A percentile compares a stretch with the other conserved stretches of the same genome.
These are phyloP conservation scores for Sebastes paucispinis DNA, from an alignment of 2,797 vertebrate genomes.

Conservation along the genomic window DNA sequence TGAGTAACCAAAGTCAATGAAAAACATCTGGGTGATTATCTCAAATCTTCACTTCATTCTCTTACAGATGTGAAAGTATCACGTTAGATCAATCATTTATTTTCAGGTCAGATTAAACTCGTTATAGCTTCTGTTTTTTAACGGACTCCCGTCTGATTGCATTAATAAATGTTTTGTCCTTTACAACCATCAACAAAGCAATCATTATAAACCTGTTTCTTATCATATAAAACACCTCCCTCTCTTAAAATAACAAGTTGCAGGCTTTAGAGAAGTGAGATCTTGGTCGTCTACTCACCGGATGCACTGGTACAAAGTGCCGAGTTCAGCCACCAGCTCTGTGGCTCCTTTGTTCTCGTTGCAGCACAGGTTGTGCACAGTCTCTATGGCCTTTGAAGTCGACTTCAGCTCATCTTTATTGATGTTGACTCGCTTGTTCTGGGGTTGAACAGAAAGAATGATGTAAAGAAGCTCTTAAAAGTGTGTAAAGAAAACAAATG, in stretches of 20 bases:
- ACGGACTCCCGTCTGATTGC: background rate
- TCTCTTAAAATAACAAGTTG: background rate
- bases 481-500: background rate
- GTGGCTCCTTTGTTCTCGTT: constrained; percentile 99
- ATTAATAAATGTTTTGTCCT: background rate
- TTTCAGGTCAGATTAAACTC: background rate
- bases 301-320: constrained; percentile 97
- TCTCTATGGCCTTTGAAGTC: constrained; percentile 96
- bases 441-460: background rate
- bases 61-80: background rate
- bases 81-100: background rate
- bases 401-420: constrained; percentile 99
- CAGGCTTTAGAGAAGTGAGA: background rate
- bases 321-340: constrained; percentile 94
- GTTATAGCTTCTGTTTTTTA: background rate
- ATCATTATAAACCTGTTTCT: background rate
- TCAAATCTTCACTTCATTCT: background rate
- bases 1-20: background rate
- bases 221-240: background rate
- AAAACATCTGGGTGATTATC: background rate
- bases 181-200: background rate
- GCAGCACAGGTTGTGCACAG: constrained; percentile 96
- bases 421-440: constrained; percentile 98
- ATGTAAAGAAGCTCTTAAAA: no score
- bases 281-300: constrained; percentile 78